Conservation (phyloP, 2,113 vertebrate species). For the Leptocoma aspasia region DNA sequence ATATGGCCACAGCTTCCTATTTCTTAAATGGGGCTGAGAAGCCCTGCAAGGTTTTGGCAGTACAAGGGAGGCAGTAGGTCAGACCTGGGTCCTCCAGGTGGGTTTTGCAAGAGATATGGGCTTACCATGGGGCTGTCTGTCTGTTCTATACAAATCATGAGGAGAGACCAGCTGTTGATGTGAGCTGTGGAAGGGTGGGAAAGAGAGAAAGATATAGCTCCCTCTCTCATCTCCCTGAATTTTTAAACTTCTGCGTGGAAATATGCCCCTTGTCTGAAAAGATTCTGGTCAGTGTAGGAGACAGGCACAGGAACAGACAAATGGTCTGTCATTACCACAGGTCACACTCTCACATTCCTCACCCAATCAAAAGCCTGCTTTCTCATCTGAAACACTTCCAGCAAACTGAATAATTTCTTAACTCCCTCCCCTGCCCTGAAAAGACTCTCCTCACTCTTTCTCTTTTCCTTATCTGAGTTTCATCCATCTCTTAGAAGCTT, state of each 20-base stretch:
- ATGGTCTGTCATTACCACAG: background rate
- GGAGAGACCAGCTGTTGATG: background rate
- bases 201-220: background rate
- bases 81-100: background rate
- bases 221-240: background rate
- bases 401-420: background rate
- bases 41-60: background rate
- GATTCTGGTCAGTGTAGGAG: background rate
- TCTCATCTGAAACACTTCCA: background rate
- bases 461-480: background rate
- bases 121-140: background rate
- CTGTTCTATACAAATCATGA: background rate
- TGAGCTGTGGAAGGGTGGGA: background rate
- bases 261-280: background rate
- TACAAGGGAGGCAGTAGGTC: background rate
- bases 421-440: background rate
- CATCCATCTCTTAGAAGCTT: background rate
- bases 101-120: background rate
- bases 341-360: background rate
- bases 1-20: background rate
- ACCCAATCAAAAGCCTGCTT: background rate
- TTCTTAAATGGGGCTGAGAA: background rate
- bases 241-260: background rate
- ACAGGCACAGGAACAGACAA: background rate
- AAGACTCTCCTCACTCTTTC: background rate